phyloP scores from a whole-genome alignment of 2,797 vertebrate species.

The Scomberomorus guttatus region DNA sequence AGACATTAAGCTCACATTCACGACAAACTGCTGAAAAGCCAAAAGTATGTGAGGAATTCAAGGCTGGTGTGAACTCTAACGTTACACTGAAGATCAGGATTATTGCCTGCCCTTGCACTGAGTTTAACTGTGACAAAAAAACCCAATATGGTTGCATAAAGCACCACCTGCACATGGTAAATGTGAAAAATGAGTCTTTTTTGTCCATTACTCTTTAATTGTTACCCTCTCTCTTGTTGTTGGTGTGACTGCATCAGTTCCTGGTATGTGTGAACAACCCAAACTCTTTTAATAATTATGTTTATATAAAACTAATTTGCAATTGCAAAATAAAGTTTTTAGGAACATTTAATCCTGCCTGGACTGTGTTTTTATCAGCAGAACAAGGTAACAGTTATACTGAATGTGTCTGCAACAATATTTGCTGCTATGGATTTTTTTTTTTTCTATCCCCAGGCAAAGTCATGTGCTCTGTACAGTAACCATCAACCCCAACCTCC shows the following conservation, averaged over 20 bases:
- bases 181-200: background rate
- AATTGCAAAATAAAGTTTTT: background rate
- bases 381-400: background rate
- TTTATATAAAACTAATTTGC: background rate
- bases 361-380: background rate
- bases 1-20: conserved; percentile 70
- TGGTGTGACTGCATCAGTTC: no score
- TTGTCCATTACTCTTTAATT: background rate
- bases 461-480: no score
- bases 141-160: conserved; percentile 10
- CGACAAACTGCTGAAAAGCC: conserved; percentile 51
- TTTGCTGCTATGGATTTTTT: background rate
- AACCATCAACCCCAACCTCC: no score
- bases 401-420: background rate
- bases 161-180: conserved; percentile 18
- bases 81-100: conserved; percentile 15
- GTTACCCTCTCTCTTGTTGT: no score
- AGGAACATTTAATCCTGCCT: no score
- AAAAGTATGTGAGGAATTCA: conserved; percentile 66
- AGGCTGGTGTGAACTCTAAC: conserved; percentile 3
- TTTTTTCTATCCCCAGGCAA: no score
- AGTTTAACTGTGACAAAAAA: background rate
- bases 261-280: background rate
- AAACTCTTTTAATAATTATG: background rate
- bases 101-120: conserved; percentile 2